A percentile compares a stretch with the other conserved stretches of the same genome.
Conservation (phyloP, 2,888 invertebrate genomes). For the Spodoptera exigua region DNA sequence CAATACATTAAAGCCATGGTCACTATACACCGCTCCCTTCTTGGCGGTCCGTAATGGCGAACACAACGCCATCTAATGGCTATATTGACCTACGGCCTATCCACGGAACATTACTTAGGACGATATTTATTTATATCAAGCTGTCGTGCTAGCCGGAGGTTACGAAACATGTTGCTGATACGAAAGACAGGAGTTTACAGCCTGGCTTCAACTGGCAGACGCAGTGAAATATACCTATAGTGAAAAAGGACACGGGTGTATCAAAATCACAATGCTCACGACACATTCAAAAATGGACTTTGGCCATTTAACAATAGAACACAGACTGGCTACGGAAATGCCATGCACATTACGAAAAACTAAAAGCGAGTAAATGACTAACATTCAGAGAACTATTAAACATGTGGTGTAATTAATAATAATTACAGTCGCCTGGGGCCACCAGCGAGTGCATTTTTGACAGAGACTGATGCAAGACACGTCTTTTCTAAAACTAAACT, state of each 20-base stretch:
- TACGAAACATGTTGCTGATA: conserved; percentile 5
- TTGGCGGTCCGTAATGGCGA: conserved; percentile 71
- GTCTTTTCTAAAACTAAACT: conserved; percentile 20
- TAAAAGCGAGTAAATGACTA: conserved; percentile 21
- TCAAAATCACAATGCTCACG: too few relatives aligned
- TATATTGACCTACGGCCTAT: conserved; percentile 74
- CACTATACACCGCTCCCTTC: conserved; percentile 59
- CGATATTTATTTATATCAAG: conserved; percentile 35
- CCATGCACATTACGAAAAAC: conserved; percentile 27
- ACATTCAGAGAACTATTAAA: conserved; percentile 17
- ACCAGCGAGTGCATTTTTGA: conserved; percentile 5
- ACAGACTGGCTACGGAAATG: too few relatives aligned
- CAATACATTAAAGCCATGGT: conserved; percentile 52
- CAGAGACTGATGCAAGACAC: conserved; percentile 25
- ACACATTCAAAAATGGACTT: too few relatives aligned
- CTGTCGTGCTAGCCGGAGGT: conserved; percentile 35
- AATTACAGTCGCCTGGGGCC: conserved; percentile 19
- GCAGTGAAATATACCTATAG: too few relatives aligned
- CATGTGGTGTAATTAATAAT: conserved; percentile 20
- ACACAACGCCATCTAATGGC: conserved; percentile 78
- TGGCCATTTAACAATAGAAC: too few relatives aligned
- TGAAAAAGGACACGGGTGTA: too few relatives aligned
- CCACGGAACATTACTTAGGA: conserved; percentile 33
- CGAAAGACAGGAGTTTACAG: too few relatives aligned
- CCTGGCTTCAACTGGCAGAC: too few relatives aligned